Base-by-base conservation (phyloP, 2,797 vertebrate genomes). In the Alauda arvensis region DNA sequence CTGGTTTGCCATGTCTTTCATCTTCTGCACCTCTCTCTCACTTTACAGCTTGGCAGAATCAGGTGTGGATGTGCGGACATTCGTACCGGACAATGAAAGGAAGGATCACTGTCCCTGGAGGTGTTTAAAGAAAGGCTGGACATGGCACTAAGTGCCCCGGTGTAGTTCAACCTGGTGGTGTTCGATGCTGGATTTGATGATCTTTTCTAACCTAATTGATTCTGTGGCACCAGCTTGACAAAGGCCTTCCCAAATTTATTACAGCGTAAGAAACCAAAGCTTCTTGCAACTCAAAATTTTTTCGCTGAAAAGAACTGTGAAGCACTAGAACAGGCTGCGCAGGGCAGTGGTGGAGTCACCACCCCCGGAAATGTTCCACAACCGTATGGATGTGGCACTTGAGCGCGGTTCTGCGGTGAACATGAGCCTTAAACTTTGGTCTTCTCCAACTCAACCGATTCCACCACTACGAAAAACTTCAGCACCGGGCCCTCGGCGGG, bases 391-490 rank as follows among this genome's bases (percentile, higher is more conserved):
- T 10, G 15, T 2, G 7, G 4, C n/a, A 29, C 20, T 17, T 7
- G 10, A 8, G 4, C 28, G 23, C 2, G 5, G 6, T 1, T 53
- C 9, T 10, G 18, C 1, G 7, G 2, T 2, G 21, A 31, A 43
- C 18, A 2, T 0, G 4, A 0, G 0, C 8, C 12, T 14, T 0
- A 8, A 29, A 23, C 4, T 37, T 37, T 37, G 0, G 0, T 0
- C 17, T 3, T 2, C 16, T 1, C 7, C 24, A 57, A 17, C 2
- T 6, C 10, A 10, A 19, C 0, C 8, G 3, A 2, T 2, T 1
- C 14, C 29, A 16, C 0, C 2, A 8, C 1, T 0, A 1, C 0
- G 0, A 14, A 12, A 3, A 0, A 1, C 3, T 0, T 0, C 3
- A 4, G 0, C 7, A 0, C 12, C 1, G 0, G 4, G 3, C 16